phyloP scores from a whole-genome alignment of 2,113 vertebrate genomes.

The Eupsittula cactorum region DNA sequence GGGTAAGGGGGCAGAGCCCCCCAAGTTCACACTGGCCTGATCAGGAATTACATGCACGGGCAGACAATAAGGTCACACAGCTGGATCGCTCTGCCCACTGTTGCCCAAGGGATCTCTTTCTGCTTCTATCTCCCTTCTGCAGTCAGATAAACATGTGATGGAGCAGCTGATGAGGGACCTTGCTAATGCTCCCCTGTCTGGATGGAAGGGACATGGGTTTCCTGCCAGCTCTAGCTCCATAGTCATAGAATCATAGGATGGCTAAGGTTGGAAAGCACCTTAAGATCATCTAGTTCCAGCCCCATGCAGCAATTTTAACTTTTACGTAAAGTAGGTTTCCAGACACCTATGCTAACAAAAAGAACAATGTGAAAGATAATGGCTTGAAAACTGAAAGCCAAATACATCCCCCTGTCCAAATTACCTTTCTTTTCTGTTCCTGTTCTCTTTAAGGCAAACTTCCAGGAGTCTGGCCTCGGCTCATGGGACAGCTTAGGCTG shows the following conservation, averaged over 20 bases:
- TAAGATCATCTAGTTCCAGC: background rate
- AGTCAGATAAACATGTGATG: background rate
- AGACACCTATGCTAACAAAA: background rate
- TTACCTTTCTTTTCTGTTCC: background rate
- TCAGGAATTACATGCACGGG: background rate
- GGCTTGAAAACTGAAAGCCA: background rate
- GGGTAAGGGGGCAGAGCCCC: background rate
- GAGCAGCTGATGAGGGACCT: background rate
- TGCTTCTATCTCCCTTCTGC: background rate
- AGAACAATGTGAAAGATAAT: background rate
- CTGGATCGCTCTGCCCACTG: background rate
- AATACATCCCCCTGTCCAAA: background rate
- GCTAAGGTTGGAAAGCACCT: background rate
- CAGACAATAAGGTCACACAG: background rate
- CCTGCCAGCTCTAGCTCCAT: background rate
- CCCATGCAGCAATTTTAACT: background rate
- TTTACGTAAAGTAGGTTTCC: background rate
- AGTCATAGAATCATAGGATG: background rate
- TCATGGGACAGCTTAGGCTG: background rate
- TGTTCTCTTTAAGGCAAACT: background rate
- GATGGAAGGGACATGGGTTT: background rate
- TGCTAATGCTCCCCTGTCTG: background rate
- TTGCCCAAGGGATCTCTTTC: background rate
- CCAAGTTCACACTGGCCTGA: rapidly evolving
- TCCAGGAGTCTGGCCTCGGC: background rate